phyloP scores from a whole-genome alignment of 2,113 vertebrate genomes.

The Prunella himalayana region DNA sequence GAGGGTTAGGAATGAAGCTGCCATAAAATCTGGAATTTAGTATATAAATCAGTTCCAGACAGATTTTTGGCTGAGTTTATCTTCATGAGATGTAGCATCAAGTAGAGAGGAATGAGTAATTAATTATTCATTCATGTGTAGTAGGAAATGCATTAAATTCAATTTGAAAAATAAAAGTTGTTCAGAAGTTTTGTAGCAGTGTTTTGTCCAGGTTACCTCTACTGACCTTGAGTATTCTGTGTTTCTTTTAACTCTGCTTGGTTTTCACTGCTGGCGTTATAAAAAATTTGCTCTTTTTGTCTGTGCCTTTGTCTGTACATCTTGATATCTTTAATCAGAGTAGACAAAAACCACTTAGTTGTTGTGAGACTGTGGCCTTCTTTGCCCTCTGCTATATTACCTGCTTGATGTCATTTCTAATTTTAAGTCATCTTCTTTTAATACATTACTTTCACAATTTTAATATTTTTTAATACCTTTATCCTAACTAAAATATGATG shows the following conservation, averaged over 20 bases:
- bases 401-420: neutral
- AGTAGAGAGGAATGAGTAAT: neutral
- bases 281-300: neutral
- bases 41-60: neutral
- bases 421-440: neutral
- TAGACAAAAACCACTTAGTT: neutral
- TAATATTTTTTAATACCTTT: neutral
- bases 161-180: neutral
- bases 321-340: neutral
- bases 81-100: neutral
- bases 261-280: neutral
- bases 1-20: neutral
- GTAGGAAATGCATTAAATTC: neutral
- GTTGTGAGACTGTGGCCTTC: neutral
- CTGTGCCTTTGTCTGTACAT: neutral
- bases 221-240: neutral
- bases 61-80: neutral
- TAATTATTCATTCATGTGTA: neutral
- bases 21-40: neutral
- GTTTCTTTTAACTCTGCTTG: neutral
- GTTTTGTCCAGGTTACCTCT: neutral
- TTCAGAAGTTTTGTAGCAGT: neutral
- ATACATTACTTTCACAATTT: neutral
- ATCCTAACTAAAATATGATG: neutral
- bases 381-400: neutral